Percentiles rank a stretch among this genome's conserved stretches.
These are phyloP conservation scores for Neofelis nebulosa DNA, from an alignment of 2,113 vertebrate species.

Conservation along the genomic window DNA sequence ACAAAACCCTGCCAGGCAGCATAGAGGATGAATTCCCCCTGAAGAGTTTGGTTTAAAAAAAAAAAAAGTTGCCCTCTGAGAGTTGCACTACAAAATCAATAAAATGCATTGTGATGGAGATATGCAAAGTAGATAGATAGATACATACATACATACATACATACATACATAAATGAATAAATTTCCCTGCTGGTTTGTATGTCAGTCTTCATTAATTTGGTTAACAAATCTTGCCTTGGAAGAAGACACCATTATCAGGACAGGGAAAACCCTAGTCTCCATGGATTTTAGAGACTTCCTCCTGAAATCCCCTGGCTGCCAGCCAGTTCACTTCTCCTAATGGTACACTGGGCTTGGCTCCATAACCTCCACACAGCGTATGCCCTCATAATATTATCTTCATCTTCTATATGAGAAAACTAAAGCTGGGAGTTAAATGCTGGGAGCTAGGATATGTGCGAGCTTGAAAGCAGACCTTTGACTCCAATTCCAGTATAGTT, in stretches of 20 bases:
- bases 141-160: too few relatives aligned
- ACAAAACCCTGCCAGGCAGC: background rate
- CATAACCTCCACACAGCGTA: background rate
- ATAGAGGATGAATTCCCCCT: background rate
- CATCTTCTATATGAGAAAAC: background rate
- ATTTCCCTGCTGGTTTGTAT: background rate
- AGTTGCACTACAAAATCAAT: conserved; percentile 38
- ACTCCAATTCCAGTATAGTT: background rate
- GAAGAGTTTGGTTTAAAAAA: background rate
- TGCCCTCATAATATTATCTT: background rate
- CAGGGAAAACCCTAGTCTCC: background rate
- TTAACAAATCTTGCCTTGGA: background rate
- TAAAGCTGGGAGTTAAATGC: background rate
- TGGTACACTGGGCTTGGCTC: background rate
- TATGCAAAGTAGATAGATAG: background rate
- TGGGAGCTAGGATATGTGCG: background rate
- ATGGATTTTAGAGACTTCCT: background rate
- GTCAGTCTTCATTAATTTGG: background rate
- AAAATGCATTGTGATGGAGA: background rate
- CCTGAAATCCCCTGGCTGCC: background rate
- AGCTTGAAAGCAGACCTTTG: background rate
- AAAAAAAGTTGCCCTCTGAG: background rate
- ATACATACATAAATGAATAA: background rate
- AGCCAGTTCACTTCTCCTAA: background rate
- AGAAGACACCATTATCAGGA: background rate